Evolutionary conservation across 2,888 invertebrate genomes (phyloP), one percentile per base, ranked within the genome.

Genomic region (Platycheirus rosarum): DNA sequence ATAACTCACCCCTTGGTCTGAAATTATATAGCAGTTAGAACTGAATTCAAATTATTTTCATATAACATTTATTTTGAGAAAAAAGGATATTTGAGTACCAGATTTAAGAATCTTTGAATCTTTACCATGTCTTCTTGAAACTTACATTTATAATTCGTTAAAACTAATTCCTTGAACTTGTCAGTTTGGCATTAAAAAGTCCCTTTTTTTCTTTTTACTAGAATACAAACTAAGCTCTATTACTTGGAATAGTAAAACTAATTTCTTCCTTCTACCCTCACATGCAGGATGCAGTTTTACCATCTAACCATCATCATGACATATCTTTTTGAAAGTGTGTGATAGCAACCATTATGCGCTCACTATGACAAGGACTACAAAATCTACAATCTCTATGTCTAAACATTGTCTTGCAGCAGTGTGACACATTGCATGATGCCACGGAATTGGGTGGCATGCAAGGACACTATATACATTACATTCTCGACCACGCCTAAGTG

Each of bases 361-460:
- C 6, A 62, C 55, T 48, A 37, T 68, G 62, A 62, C 73, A 69
- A 65, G 75, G 69, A 79, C 57, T 69, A 44, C 3, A 60, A 6
- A 60, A 9, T 23, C 37, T 20, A 35, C 23, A 57, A 40, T 14
- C 9, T 40, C 5, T 57, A 35, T 35, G 23, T 16, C 11, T 51
- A 29, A 4, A 29, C 11, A 11, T 4, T 29, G 9, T 48, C 7
- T 48, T 23, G 3, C 8, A 1, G 1, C 29, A 32, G 7, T 32
- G 29, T 8, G 8, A 4, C 29, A 20, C 40, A 57, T 11, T 16
- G 23, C 6, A 23, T 40, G 2, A 32, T 44, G 23, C 11, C 9
- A 14, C 6, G 16, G 44, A 42, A 44, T 26, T 44, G 46, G 29
- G 29, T 62, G 32, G 44, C 18, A 62, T 62, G 44, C 62, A 46